These are phyloP conservation scores for Ophioninae sp. DNA, from an alignment of 2,888 invertebrate species.

Conservation along the genomic window DNA sequence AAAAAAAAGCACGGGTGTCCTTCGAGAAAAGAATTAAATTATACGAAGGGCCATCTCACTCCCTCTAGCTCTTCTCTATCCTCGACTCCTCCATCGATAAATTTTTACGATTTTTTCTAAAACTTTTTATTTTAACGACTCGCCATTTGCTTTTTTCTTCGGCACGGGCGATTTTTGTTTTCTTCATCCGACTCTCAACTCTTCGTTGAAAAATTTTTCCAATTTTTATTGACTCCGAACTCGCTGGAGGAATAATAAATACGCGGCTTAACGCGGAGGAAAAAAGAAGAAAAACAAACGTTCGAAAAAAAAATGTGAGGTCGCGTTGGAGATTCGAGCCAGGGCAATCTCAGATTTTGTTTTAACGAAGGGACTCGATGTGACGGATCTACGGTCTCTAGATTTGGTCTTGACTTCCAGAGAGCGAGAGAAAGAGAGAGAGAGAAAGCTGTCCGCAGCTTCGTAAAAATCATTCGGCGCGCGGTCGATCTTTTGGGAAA, in stretches of 20 bases:
- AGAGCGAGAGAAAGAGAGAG: slow-evolving; percentile 1
- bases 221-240: slow-evolving; percentile 52
- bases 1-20: slow-evolving; percentile 59
- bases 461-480: slow-evolving; percentile 74
- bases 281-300: slow-evolving; percentile 28
- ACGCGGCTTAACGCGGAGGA: neutral
- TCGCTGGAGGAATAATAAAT: slow-evolving; percentile 44
- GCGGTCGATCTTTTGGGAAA: slow-evolving; percentile 75
- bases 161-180: slow-evolving; percentile 52
- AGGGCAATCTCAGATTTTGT: slow-evolving; percentile 67
- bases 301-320: slow-evolving; percentile 24
- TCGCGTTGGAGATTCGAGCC: neutral
- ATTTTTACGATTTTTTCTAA: slow-evolving; percentile 54
- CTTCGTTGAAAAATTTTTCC: slow-evolving; percentile 36
- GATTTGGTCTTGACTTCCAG: neutral
- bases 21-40: slow-evolving; percentile 58
- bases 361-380: slow-evolving; percentile 51
- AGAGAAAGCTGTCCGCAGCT: slow-evolving; percentile 68
- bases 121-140: slow-evolving; percentile 45
- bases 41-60: slow-evolving; percentile 11
- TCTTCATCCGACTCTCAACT: slow-evolving; percentile 14
- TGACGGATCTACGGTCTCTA: slow-evolving; percentile 34
- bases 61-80: slow-evolving; percentile 46
- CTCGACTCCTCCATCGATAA: slow-evolving; percentile 51
- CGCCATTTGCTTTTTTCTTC: slow-evolving; percentile 9